Evolutionary conservation across 2,797 vertebrate genomes (phyloP).

Genomic region (Kryptopterus vitreolus): DNA sequence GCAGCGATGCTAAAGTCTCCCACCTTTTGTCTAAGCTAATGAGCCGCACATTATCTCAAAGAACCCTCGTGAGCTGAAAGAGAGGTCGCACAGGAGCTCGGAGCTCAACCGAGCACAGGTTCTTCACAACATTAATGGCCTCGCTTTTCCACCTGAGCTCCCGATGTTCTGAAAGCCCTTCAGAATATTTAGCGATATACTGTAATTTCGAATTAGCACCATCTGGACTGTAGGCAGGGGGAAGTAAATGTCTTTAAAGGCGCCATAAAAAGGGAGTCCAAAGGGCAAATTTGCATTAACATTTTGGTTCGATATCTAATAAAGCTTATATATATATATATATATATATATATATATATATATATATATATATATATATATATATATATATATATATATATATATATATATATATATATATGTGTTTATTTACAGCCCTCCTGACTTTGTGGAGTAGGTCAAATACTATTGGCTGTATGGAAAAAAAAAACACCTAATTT

Average conservation of each 20-base stretch:
- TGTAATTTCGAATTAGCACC: not conserved
- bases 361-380: no score
- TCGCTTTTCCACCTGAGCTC: constrained; percentile 9
- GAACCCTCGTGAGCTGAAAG: constrained; percentile 71
- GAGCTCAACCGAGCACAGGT: not conserved
- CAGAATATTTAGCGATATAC: not conserved
- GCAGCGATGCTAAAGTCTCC: constrained; percentile 24
- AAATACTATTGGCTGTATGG: not conserved
- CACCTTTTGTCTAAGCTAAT: constrained; percentile 67
- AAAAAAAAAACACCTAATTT: not conserved
- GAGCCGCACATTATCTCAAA: constrained; percentile 76
- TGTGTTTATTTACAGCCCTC: not conserved
- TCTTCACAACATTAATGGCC: constrained; percentile 17
- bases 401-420: no score
- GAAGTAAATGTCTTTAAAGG: not conserved
- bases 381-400: no score
- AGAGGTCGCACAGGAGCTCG: constrained; percentile 27
- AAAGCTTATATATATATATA: not conserved
- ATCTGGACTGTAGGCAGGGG: not conserved
- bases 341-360: no score
- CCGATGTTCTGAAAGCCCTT: not conserved
- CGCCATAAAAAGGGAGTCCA: not conserved
- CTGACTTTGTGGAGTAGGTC: not conserved
- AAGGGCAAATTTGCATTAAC: not conserved
- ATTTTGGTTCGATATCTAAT: not conserved